A percentile compares a stretch with the other conserved stretches of the same genome.
These are phyloP conservation scores for Centropus bengalensis DNA, from an alignment of 2,113 vertebrate genomes.

Conservation along the genomic window DNA sequence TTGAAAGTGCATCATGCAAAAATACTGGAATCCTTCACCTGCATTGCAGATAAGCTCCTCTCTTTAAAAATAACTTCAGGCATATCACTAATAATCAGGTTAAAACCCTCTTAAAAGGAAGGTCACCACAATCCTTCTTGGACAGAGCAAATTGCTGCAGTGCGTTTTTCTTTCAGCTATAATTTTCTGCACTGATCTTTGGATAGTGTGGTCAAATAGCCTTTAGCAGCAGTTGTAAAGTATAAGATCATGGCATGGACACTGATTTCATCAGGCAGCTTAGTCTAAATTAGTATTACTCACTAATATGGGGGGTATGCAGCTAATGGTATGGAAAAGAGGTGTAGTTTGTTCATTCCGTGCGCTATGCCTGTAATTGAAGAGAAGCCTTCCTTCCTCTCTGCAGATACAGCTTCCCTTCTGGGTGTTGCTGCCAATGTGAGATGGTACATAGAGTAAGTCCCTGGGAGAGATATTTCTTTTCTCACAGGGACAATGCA, in stretches of 20 bases:
- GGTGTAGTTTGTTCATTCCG: background rate
- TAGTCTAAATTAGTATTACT: slow-evolving; percentile 43
- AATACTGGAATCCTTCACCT: background rate
- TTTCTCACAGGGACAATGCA: background rate
- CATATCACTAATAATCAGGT: background rate
- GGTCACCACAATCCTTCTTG: background rate
- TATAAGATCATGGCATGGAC: background rate
- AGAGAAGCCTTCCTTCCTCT: background rate
- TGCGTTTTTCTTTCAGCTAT: background rate
- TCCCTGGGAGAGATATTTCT: background rate
- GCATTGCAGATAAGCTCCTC: background rate
- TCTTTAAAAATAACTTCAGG: background rate
- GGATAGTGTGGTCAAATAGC: slow-evolving; percentile 31
- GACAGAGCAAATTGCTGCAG: background rate
- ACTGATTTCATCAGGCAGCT: slow-evolving; percentile 26
- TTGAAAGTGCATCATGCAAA: background rate
- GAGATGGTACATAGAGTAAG: background rate
- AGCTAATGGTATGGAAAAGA: background rate
- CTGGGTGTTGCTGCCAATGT: background rate
- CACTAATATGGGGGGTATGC: background rate
- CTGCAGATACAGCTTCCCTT: background rate
- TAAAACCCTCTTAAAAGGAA: slow-evolving; percentile 18
- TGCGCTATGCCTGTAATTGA: background rate
- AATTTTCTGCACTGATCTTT: slow-evolving; percentile 9
- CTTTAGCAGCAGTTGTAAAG: slow-evolving; percentile 23